Conservation (phyloP, 2,797 vertebrate genomes). For the Antrozous pallidus region DNA sequence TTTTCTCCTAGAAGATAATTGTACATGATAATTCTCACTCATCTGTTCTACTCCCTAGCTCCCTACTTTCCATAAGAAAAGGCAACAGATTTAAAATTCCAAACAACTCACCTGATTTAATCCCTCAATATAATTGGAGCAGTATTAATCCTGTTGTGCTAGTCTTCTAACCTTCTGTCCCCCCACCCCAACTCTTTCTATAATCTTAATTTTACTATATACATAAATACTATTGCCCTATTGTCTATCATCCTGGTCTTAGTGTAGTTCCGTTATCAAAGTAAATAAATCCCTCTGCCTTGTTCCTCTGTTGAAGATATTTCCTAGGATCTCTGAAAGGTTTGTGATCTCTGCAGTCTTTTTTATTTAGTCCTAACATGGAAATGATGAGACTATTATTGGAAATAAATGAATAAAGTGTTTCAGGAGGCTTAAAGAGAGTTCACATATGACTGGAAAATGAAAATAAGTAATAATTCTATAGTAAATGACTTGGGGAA, state of each 20-base stretch:
- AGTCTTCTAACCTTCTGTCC: not conserved
- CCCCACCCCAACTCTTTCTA: not conserved
- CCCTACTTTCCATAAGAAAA: not conserved
- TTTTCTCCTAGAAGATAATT: slow-evolving; percentile 12
- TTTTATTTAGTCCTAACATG: slow-evolving; percentile 24
- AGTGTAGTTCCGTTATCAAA: not conserved
- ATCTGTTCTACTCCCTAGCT: not conserved
- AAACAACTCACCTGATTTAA: slow-evolving; percentile 13
- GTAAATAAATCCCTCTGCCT: not conserved
- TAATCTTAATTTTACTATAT: not conserved
- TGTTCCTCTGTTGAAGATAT: not conserved
- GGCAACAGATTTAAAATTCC: slow-evolving; percentile 43
- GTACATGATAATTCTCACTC: slow-evolving; percentile 17
- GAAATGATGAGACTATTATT: slow-evolving; percentile 17
- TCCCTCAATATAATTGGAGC: not conserved
- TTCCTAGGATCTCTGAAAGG: slow-evolving; percentile 11
- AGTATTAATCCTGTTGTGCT: not conserved
- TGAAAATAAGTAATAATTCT: slow-evolving; percentile 21
- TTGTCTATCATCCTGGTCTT: not conserved
- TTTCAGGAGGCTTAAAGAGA: slow-evolving; percentile 6
- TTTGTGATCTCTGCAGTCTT: not conserved
- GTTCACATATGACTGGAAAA: not conserved
- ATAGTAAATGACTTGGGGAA: not conserved
- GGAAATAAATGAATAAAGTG: slow-evolving; percentile 24
- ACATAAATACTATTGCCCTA: not conserved